Percentiles rank a stretch among this genome's conserved stretches.
phyloP scores from a whole-genome alignment of 2,113 vertebrate species.

The Campylomormyrus tamandua region DNA sequence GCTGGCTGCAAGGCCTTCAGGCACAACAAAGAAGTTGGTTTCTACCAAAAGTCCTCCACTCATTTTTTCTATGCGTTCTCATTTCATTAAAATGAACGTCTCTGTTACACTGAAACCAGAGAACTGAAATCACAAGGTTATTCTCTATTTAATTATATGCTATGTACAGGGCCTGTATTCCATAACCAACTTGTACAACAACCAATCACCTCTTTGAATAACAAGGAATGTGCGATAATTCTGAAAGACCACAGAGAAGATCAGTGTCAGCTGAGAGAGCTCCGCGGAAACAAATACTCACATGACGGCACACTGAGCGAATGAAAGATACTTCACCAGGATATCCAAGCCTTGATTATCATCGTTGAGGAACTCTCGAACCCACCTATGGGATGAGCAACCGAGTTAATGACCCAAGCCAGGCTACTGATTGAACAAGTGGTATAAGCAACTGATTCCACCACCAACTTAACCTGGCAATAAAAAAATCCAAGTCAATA shows the following conservation, averaged over 20 bases:
- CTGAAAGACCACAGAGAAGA: background rate
- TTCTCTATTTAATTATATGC: background rate
- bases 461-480: background rate
- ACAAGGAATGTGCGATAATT: background rate
- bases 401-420: background rate
- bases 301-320: constrained; percentile 97
- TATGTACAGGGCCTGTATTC: background rate
- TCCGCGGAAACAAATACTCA: constrained; percentile 59
- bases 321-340: constrained; percentile 94
- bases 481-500: background rate
- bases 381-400: constrained; percentile 69
- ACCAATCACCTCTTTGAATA: background rate
- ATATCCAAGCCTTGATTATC: constrained; percentile 96
- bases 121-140: background rate
- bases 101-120: background rate
- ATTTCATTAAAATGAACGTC: background rate
- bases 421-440: background rate
- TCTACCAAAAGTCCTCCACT: background rate
- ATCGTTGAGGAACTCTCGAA: constrained; percentile 95
- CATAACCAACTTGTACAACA: background rate
- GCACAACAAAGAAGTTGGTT: background rate
- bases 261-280: background rate
- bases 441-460: background rate
- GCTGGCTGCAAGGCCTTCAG: background rate
- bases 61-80: background rate